phyloP scores from a whole-genome alignment of 1,140 invertebrate species.

The Pemphigus obesinymphae region DNA sequence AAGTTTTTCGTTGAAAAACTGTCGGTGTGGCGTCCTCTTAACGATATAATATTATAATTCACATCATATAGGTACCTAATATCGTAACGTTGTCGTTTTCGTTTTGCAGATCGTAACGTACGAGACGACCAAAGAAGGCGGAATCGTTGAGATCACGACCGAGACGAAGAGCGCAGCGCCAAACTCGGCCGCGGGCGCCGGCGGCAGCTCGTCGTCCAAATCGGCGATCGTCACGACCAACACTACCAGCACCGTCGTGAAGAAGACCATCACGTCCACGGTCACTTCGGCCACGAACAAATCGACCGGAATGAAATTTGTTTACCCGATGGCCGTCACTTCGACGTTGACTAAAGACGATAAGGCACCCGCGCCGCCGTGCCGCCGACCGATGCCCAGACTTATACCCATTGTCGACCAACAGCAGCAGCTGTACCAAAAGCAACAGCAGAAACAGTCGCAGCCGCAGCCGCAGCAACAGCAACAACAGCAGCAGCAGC shows the following conservation, averaged over 20 bases:
- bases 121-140: slow-evolving; percentile 48
- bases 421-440: not conserved
- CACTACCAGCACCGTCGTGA: not conserved
- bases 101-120: slow-evolving; percentile 8
- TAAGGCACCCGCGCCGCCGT: slow-evolving; percentile 56
- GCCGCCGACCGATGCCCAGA: slow-evolving; percentile 65
- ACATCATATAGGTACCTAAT: too few species aligned
- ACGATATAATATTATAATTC: too few species aligned
- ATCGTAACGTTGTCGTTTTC: not conserved
- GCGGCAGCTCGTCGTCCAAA: not conserved
- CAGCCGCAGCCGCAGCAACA: too few species aligned
- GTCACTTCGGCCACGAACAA: not conserved
- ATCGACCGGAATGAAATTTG: not conserved
- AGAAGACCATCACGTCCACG: not conserved
- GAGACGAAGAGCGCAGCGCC: not conserved
- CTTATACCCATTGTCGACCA: slow-evolving; percentile 60
- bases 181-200: not conserved
- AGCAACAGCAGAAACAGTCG: too few species aligned
- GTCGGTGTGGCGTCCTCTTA: too few species aligned
- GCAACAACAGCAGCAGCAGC: too few species aligned
- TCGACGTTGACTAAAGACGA: slow-evolving; percentile 46
- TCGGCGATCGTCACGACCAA: not conserved
- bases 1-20: too few species aligned
- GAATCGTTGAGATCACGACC: slow-evolving; percentile 14
- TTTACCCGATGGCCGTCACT: not conserved